These are phyloP conservation scores for Ptychodera flava DNA, from an alignment of 35 echinoderm and acorn worm species.

Conservation along the genomic window DNA sequence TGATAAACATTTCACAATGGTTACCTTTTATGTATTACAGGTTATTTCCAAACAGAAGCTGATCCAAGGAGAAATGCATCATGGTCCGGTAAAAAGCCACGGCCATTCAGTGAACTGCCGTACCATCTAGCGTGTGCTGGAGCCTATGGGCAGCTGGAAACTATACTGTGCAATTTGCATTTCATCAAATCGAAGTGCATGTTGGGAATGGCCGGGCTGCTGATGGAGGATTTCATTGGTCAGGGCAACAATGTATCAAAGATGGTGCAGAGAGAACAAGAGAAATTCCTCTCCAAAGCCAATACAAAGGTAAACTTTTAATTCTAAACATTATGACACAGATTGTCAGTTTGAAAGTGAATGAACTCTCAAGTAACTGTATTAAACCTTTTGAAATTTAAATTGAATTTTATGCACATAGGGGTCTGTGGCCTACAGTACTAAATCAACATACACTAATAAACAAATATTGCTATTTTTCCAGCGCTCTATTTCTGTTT, in stretches of 20 bases:
- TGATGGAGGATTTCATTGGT: constrained; percentile 64
- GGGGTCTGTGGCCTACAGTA: too few species aligned
- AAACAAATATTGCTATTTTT: too few species aligned
- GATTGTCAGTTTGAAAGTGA: too few species aligned
- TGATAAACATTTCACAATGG: not conserved
- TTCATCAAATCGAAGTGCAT: constrained; percentile 69
- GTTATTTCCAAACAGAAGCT: constrained; percentile 60
- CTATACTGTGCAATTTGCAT: constrained; percentile 50
- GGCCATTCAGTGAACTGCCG: constrained; percentile 65
- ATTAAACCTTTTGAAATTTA: too few species aligned
- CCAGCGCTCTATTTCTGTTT: too few species aligned
- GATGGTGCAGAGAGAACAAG: constrained; percentile 43
- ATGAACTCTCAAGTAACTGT: too few species aligned
- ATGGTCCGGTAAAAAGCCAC: constrained; percentile 32
- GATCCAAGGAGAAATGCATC: constrained; percentile 26
- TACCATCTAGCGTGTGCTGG: constrained; percentile 72
- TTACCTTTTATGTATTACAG: constrained; percentile 21
- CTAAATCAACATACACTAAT: too few species aligned
- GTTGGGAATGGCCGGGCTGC: constrained; percentile 37
- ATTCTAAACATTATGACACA: too few species aligned
- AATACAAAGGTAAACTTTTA: constrained; percentile 24
- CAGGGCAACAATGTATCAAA: constrained; percentile 15
- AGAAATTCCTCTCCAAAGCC: constrained; percentile 54
- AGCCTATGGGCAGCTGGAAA: constrained; percentile 40
- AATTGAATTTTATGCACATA: too few species aligned